Percentiles rank a stretch among this genome's conserved stretches.
Conservation (phyloP, 2,888 invertebrate species). For the Osmoderma eremita region DNA sequence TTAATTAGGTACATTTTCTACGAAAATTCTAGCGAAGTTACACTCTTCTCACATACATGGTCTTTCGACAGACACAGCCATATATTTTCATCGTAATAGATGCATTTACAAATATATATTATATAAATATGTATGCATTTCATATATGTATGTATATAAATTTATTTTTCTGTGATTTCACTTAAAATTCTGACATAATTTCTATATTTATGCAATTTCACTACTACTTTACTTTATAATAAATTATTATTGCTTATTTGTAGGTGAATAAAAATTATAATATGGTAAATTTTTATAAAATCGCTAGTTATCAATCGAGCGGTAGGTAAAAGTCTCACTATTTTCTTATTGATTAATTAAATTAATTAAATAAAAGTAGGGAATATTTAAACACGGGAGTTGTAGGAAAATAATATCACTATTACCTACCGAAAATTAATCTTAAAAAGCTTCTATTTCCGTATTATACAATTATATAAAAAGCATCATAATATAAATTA, state of each 20-base stretch:
- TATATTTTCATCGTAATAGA: constrained; percentile 33
- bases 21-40: constrained; percentile 27
- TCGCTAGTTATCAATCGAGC: background rate
- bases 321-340: no score
- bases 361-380: no score
- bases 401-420: no score
- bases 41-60: constrained; percentile 35
- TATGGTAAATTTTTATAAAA: constrained; percentile 20
- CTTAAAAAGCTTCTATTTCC: no score
- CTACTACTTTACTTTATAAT: constrained; percentile 37
- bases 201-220: constrained; percentile 31
- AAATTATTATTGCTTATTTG: constrained; percentile 44
- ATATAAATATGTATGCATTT: constrained; percentile 17
- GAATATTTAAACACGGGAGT: no score
- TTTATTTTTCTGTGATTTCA: constrained; percentile 42
- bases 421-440: no score
- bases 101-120: constrained; percentile 31
- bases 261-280: constrained; percentile 40
- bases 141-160: constrained; percentile 25
- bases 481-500: no score
- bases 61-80: constrained; percentile 43
- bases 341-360: background rate
- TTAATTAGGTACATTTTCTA: constrained; percentile 16
- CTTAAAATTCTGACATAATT: constrained; percentile 37
- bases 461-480: no score